phyloP scores from a whole-genome alignment of 92 coral and sea anemone genomes.

The Diadumene lineata region DNA sequence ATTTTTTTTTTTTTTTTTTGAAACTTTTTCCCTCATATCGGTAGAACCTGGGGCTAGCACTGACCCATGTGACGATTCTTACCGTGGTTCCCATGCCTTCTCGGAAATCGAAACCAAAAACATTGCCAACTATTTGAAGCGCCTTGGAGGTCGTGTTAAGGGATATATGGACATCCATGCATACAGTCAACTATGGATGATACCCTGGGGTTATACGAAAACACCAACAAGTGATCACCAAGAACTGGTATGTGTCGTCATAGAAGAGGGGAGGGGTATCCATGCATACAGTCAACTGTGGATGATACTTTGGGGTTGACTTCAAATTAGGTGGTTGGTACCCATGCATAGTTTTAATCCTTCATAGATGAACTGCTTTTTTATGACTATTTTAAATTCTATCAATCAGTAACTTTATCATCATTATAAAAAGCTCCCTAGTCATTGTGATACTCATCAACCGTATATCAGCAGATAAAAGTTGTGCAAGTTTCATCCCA shows the following conservation, averaged over 20 bases:
- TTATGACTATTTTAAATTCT: too few species aligned
- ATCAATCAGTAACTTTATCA: too few species aligned
- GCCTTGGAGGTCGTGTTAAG: conserved; percentile 36
- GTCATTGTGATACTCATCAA: too few species aligned
- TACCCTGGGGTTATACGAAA: conserved; percentile 74
- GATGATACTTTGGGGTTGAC: conserved; percentile 87
- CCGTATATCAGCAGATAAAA: too few species aligned
- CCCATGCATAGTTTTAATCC: too few species aligned
- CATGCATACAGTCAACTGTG: conserved; percentile 66
- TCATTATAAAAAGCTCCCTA: too few species aligned
- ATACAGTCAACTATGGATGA: conserved; percentile 83
- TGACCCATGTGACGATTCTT: conserved; percentile 58
- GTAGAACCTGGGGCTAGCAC: conserved; percentile 68
- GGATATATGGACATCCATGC: conserved; percentile 88
- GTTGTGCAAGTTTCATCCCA: too few species aligned
- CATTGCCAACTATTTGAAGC: conserved; percentile 52
- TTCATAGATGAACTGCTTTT: too few species aligned
- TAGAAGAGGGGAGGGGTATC: conserved; percentile 44
- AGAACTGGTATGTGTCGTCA: conserved; percentile 55
- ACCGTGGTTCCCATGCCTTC: conserved; percentile 69
- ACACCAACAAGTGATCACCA: conserved; percentile 35
- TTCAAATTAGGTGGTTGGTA: too few species aligned
- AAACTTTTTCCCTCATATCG: neutral
- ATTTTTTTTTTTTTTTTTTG: too few species aligned
- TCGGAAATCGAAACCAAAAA: conserved; percentile 69